Evolutionary conservation across 2,113 vertebrate genomes (phyloP).

Genomic region (Sterna hirundo): DNA sequence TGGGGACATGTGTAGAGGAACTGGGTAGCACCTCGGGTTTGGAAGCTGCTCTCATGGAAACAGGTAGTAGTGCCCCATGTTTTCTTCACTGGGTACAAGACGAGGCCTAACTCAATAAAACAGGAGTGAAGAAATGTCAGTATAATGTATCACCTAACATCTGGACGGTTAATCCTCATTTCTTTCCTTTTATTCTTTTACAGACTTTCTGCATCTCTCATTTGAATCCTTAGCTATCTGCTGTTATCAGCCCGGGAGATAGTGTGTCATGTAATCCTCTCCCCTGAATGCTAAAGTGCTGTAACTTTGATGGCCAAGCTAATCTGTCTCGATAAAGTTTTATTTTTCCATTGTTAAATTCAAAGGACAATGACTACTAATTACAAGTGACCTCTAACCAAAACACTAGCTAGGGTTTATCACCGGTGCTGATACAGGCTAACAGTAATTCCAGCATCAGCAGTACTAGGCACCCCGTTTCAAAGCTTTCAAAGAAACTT

Average conservation of each 20-base stretch:
- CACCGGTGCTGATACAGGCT: not conserved
- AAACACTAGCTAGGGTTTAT: slow-evolving; percentile 26
- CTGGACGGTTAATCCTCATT: slow-evolving; percentile 4
- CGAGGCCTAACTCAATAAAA: not conserved
- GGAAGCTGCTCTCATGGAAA: not conserved
- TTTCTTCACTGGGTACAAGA: not conserved
- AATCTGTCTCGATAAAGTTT: slow-evolving; percentile 38
- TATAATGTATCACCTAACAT: not conserved
- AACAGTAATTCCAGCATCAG: slow-evolving; percentile 2
- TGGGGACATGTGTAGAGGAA: not conserved
- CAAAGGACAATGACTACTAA: slow-evolving; percentile 44
- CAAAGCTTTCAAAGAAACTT: not conserved
- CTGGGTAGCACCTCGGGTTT: rapidly evolving
- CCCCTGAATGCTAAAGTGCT: slow-evolving; percentile 47
- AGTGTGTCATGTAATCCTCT: slow-evolving; percentile 43
- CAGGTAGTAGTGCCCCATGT: not conserved
- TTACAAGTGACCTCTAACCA: slow-evolving; percentile 51
- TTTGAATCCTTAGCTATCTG: slow-evolving; percentile 46
- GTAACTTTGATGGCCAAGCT: slow-evolving; percentile 52
- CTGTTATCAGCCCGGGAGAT: not conserved
- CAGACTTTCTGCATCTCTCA: not conserved
- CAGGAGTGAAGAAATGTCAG: not conserved
- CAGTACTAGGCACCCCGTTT: not conserved
- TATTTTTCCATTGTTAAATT: slow-evolving; percentile 47
- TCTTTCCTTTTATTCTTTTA: slow-evolving; percentile 44